Conservation (phyloP, 1,140 invertebrate species). For the Chionoecetes opilio region DNA sequence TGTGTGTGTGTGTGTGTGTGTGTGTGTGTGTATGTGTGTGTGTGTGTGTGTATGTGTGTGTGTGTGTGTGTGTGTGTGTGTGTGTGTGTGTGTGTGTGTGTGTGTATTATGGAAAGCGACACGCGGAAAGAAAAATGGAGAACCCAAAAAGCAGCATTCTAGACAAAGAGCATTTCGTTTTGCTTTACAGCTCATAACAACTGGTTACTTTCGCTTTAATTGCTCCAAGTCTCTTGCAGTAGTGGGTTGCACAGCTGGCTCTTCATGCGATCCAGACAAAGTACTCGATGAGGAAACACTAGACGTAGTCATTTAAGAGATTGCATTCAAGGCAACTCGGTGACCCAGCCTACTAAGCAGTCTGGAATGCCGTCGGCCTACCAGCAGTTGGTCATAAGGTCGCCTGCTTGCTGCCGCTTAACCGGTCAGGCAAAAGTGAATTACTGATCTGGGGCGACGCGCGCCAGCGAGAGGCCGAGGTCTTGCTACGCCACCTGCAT, state of each 20-base stretch:
- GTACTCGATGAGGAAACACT: not conserved
- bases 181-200: not conserved
- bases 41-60: not conserved
- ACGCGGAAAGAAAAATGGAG: not conserved
- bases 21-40: not conserved
- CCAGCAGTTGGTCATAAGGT: not conserved
- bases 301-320: not conserved
- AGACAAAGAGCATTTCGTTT: not conserved
- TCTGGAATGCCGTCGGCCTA: not conserved
- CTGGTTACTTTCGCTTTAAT: not conserved
- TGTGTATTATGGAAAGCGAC: not conserved
- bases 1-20: not conserved
- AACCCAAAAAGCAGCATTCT: not conserved
- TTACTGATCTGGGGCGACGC: constrained; percentile 5
- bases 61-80: constrained; percentile 39
- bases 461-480: not conserved
- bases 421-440: constrained; percentile 20
- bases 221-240: not conserved
- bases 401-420: not conserved
- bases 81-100: constrained; percentile 35
- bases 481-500: not conserved
- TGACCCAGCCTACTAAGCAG: constrained; percentile 2
- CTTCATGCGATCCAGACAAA: not conserved
- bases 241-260: not conserved
- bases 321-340: not conserved